These are phyloP conservation scores for Drosophila aldrichi DNA, from an alignment of 2,888 invertebrate genomes.

Conservation along the genomic window DNA sequence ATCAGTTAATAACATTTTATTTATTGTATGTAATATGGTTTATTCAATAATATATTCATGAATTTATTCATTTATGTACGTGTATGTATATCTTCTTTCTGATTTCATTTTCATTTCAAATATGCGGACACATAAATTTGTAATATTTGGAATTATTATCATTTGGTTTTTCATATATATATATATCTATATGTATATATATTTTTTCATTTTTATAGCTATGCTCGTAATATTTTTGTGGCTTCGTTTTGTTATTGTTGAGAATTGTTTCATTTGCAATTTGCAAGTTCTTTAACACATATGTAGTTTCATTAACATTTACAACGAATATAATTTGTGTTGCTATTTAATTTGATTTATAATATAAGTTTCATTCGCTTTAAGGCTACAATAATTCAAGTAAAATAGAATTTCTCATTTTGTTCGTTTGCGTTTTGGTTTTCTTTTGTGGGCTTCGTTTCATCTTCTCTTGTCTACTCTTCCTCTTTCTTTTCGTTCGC, in stretches of 20 bases:
- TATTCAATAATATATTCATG: slow-evolving; percentile 26
- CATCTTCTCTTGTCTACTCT: slow-evolving; percentile 19
- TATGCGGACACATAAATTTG: slow-evolving; percentile 57
- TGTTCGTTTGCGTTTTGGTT: background rate
- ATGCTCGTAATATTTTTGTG: slow-evolving; percentile 37
- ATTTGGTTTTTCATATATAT: slow-evolving; percentile 20
- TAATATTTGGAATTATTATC: slow-evolving; percentile 43
- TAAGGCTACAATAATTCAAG: slow-evolving; percentile 62
- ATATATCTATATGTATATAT: background rate
- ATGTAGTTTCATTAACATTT: slow-evolving; percentile 55
- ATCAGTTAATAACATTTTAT: slow-evolving; percentile 18
- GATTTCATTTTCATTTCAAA: slow-evolving; percentile 28
- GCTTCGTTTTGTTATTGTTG: slow-evolving; percentile 49
- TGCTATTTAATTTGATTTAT: slow-evolving; percentile 40
- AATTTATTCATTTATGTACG: slow-evolving; percentile 9
- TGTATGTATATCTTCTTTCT: slow-evolving; percentile 22
- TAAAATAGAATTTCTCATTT: slow-evolving; percentile 10
- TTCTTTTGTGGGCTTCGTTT: slow-evolving; percentile 62
- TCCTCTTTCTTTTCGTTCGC: slow-evolving; percentile 42
- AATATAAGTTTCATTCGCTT: slow-evolving; percentile 18
- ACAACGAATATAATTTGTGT: slow-evolving; percentile 53
- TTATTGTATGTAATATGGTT: slow-evolving; percentile 22
- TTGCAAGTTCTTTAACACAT: slow-evolving; percentile 49
- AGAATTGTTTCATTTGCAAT: slow-evolving; percentile 32
- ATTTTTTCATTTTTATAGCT: slow-evolving; percentile 23